phyloP scores from a whole-genome alignment of 1,140 invertebrate species.

The Chrysomallon squamiferum region DNA sequence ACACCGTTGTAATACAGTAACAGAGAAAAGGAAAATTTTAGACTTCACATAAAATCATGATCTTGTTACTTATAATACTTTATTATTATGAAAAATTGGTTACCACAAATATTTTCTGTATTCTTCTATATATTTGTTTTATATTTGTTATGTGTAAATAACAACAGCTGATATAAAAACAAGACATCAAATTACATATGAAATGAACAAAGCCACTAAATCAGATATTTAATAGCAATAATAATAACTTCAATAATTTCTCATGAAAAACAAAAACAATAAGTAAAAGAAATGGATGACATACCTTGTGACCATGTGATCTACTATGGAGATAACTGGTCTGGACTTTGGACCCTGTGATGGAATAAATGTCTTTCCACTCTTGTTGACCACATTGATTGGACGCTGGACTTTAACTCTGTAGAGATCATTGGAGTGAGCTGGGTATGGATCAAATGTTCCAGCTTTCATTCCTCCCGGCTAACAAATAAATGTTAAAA shows the following conservation, averaged over 20 bases:
- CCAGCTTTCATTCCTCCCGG: conserved; percentile 60
- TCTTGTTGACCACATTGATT: conserved; percentile 60
- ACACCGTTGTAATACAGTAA: not conserved
- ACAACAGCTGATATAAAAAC: too few relatives aligned
- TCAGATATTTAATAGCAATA: too few relatives aligned
- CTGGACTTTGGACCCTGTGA: conserved; percentile 58
- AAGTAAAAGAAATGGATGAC: conserved; percentile 8
- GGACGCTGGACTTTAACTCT: conserved; percentile 40
- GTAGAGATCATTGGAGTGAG: conserved; percentile 58
- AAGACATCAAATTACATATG: too few relatives aligned
- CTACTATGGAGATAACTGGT: conserved; percentile 56
- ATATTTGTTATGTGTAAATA: too few relatives aligned
- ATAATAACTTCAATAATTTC: too few relatives aligned
- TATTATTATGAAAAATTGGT: too few relatives aligned
- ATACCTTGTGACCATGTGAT: conserved; percentile 60
- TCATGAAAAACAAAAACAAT: too few relatives aligned
- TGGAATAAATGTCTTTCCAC: conserved; percentile 60
- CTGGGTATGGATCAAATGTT: conserved; percentile 62
- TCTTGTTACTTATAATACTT: too few relatives aligned
- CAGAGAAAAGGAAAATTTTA: not conserved
- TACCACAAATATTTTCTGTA: too few relatives aligned
- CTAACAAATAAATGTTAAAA: conserved; percentile 22
- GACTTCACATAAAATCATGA: too few relatives aligned
- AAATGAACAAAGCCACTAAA: too few relatives aligned
- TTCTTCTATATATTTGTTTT: too few relatives aligned